Percentiles rank a stretch among this genome's conserved stretches.
Evolutionary conservation across 2,113 vertebrate species (phyloP).

Genomic region (Pelecanus crispus): DNA sequence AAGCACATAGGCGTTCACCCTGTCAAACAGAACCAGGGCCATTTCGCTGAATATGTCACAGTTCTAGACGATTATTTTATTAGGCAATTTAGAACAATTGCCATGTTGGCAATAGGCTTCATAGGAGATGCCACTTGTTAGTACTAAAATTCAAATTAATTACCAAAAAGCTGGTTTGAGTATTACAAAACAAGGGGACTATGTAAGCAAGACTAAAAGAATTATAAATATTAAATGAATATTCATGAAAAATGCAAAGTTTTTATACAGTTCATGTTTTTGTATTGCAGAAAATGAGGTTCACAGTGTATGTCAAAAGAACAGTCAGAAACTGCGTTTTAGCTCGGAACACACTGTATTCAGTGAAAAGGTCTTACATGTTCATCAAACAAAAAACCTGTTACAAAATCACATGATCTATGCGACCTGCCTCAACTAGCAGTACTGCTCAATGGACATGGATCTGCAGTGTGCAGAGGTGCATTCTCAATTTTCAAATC

Average conservation of each 20-base stretch:
- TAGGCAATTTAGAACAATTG: not conserved
- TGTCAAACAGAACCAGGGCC: not conserved
- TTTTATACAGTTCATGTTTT: not conserved
- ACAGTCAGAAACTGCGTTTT: not conserved
- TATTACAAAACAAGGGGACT: not conserved
- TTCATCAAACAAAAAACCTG: not conserved
- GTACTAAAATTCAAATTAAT: constrained; percentile 5
- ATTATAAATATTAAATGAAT: constrained; percentile 37
- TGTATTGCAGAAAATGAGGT: not conserved
- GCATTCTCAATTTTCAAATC: not conserved
- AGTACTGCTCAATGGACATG: not conserved
- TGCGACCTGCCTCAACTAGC: not conserved
- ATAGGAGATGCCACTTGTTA: not conserved
- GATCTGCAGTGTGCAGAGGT: not conserved
- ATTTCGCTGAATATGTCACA: not conserved
- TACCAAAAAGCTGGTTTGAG: not conserved
- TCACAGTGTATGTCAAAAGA: not conserved
- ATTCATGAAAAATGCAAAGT: constrained; percentile 20
- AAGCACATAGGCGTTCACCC: not conserved
- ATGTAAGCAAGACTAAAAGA: not conserved
- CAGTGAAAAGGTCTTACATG: not conserved
- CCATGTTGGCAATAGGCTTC: not conserved
- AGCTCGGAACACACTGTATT: not conserved
- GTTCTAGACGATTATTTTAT: not conserved
- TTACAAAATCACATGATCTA: not conserved